Percentiles rank a stretch among this genome's conserved stretches.
Evolutionary conservation across 2,888 invertebrate genomes (phyloP).

Genomic region (Sphaeridia pumilis): DNA sequence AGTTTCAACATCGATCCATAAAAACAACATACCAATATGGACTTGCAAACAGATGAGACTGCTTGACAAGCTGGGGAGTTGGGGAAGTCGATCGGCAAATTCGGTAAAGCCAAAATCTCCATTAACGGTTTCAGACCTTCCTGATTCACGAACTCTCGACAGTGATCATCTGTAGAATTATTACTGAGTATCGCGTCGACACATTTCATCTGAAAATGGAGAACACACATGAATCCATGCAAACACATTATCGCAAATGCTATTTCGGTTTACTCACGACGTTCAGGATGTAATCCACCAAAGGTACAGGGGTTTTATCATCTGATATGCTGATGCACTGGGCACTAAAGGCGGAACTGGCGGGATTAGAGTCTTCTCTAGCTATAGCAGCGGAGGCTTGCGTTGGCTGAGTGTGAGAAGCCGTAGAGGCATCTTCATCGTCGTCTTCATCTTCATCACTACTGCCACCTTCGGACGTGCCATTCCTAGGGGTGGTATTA

Average conservation of each 20-base stretch:
- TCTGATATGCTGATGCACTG: slow-evolving; percentile 34
- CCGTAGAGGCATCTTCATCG: slow-evolving; percentile 57
- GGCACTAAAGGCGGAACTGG: slow-evolving; percentile 18
- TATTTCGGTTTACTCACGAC: slow-evolving; percentile 46
- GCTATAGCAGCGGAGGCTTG: slow-evolving; percentile 40
- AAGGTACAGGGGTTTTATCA: slow-evolving; percentile 58
- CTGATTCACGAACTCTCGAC: slow-evolving; percentile 66
- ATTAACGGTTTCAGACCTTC: slow-evolving; percentile 62
- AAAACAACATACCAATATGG: slow-evolving; percentile 54
- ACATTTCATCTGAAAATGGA: slow-evolving; percentile 65
- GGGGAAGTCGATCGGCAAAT: slow-evolving; percentile 72
- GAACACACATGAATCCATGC: too few relatives aligned
- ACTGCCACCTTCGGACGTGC: slow-evolving; percentile 49
- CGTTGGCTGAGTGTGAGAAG: slow-evolving; percentile 43
- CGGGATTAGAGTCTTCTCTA: slow-evolving; percentile 36
- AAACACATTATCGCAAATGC: too few relatives aligned
- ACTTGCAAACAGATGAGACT: slow-evolving; percentile 64
- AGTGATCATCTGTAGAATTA: slow-evolving; percentile 72
- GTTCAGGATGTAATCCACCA: slow-evolving; percentile 72
- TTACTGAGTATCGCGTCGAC: slow-evolving; percentile 78
- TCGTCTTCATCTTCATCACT: slow-evolving; percentile 71
- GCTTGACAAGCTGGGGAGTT: slow-evolving; percentile 67
- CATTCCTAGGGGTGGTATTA: slow-evolving; percentile 30
- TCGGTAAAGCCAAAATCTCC: slow-evolving; percentile 61
- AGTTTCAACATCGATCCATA: too few relatives aligned